phyloP scores from a whole-genome alignment of 1,140 invertebrate genomes.

The Acromyrmex echinatior region DNA sequence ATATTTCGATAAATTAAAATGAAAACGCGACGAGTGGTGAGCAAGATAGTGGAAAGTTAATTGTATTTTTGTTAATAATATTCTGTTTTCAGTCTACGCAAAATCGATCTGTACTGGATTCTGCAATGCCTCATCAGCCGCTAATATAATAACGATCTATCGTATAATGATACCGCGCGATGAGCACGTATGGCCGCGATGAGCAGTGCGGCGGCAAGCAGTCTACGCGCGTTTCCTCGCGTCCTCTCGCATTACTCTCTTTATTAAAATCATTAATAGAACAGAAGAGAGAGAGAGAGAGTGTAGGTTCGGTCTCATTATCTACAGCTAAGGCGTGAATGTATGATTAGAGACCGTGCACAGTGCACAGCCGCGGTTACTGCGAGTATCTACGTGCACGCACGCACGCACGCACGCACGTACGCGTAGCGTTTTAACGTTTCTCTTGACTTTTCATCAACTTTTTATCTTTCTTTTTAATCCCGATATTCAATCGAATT shows the following conservation, averaged over 20 bases:
- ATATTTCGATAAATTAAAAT: not conserved
- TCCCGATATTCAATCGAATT: not conserved
- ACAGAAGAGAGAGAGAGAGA: not conserved
- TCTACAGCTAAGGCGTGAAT: not conserved
- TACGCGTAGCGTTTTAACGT: not conserved
- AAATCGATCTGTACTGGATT: not conserved
- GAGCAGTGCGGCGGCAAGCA: constrained; percentile 76
- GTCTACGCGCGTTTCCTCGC: constrained; percentile 71
- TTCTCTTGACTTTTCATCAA: not conserved
- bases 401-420: not conserved
- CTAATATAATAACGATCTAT: not conserved
- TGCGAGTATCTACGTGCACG: too few species aligned
- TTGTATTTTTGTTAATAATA: too few species aligned
- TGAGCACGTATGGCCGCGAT: not conserved
- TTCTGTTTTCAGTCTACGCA: not conserved
- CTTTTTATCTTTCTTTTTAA: not conserved
- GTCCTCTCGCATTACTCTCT: constrained; percentile 35
- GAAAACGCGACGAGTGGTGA: not conserved
- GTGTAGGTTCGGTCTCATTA: not conserved
- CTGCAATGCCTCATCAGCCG: not conserved
- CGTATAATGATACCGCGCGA: not conserved
- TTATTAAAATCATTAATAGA: constrained; percentile 51
- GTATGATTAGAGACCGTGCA: not conserved
- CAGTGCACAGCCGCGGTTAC: not conserved
- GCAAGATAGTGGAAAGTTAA: not conserved